A percentile compares a stretch with the other conserved stretches of the same genome.
Conservation (phyloP, 2,888 invertebrate genomes). For the Catocala sponsa region DNA sequence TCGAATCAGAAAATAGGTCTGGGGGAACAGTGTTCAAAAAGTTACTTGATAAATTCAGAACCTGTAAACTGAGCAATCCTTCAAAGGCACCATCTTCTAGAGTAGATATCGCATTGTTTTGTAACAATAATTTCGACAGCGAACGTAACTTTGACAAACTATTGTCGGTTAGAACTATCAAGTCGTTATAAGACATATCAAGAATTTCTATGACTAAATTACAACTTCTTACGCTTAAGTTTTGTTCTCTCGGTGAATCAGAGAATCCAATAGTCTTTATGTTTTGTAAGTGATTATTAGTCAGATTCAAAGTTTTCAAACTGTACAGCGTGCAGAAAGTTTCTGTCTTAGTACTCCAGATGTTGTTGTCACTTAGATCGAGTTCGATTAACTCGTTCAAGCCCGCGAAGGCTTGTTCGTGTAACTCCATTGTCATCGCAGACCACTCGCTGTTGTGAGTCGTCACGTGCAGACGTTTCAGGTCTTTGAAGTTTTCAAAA, state of each 20-base stretch:
- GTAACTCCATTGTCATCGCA: slow-evolving; percentile 92
- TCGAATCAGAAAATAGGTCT: slow-evolving; percentile 91
- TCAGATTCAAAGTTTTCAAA: slow-evolving; percentile 91
- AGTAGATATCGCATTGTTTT: slow-evolving; percentile 92
- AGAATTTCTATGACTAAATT: slow-evolving; percentile 90
- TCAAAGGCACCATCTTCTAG: slow-evolving; percentile 92
- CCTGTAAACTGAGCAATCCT: slow-evolving; percentile 90
- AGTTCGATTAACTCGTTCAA: slow-evolving; percentile 90
- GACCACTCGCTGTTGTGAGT: slow-evolving; percentile 94
- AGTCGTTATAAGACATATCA: slow-evolving; percentile 92
- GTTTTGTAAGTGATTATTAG: slow-evolving; percentile 93
- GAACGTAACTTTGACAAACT: slow-evolving; percentile 91
- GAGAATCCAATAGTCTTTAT: slow-evolving; percentile 92
- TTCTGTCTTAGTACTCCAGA: slow-evolving; percentile 92
- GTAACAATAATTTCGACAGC: slow-evolving; percentile 90
- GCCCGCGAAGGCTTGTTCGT: slow-evolving; percentile 91
- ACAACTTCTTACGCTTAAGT: slow-evolving; percentile 89
- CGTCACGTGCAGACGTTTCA: slow-evolving; percentile 90
- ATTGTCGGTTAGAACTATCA: slow-evolving; percentile 91
- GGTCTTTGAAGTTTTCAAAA: slow-evolving; percentile 90
- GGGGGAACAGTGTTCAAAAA: slow-evolving; percentile 92
- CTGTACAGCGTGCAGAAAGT: slow-evolving; percentile 91
- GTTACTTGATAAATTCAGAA: slow-evolving; percentile 94
- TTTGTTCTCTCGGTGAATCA: slow-evolving; percentile 89
- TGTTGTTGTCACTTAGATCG: slow-evolving; percentile 92